Percentiles rank a stretch among this genome's conserved stretches.
Evolutionary conservation across 2,113 vertebrate species (phyloP).

Genomic region (Arvicanthis niloticus): DNA sequence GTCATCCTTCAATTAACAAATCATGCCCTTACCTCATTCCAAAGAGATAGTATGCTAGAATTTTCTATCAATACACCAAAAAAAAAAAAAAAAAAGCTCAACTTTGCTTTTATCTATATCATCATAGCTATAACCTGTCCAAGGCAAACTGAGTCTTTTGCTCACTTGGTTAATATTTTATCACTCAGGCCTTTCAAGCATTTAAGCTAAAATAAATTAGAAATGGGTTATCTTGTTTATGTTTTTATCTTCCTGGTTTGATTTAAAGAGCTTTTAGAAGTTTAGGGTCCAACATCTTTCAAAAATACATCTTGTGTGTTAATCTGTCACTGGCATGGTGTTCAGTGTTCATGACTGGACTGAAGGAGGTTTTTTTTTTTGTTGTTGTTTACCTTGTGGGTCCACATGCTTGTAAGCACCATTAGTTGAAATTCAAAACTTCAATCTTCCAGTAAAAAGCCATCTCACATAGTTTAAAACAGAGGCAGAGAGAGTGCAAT

Average conservation of each 20-base stretch:
- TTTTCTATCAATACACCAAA: neutral
- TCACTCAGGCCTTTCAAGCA: neutral
- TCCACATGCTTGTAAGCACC: neutral
- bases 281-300: neutral
- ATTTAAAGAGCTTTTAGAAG: neutral
- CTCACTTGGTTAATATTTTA: neutral
- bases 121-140: neutral
- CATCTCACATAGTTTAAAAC: neutral
- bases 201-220: neutral
- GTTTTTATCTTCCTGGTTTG: neutral
- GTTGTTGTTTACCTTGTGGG: neutral
- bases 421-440: neutral
- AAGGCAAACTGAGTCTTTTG: neutral
- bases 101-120: neutral
- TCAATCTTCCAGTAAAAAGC: neutral
- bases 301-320: fast-evolving
- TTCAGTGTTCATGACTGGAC: neutral
- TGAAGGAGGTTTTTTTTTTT: neutral
- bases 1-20: neutral
- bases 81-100: neutral
- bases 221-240: neutral
- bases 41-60: neutral
- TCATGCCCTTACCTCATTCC: neutral
- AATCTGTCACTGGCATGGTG: neutral
- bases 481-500: too few relatives aligned